Percentiles rank a stretch among this genome's conserved stretches.
Conservation (phyloP, 2,113 vertebrate genomes). For the Amblyopsis rosae region DNA sequence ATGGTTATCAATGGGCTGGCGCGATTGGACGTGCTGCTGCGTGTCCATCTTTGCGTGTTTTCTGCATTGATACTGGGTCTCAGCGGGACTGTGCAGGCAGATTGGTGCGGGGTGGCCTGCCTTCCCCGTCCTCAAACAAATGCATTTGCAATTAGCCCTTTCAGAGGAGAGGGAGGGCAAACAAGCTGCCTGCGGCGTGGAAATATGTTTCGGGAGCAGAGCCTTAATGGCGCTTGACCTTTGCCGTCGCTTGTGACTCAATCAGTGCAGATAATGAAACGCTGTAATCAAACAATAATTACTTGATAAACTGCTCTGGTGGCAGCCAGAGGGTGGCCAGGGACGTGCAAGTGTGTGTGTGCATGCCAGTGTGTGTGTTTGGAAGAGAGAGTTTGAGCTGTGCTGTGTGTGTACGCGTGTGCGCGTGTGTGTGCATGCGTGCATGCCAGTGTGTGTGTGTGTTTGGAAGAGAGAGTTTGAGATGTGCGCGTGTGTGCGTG, state of each 20-base stretch:
- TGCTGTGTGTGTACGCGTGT: neutral
- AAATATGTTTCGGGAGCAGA: slow-evolving; percentile 75
- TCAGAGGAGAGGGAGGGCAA: slow-evolving; percentile 75
- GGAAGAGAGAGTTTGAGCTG: neutral
- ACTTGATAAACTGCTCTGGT: slow-evolving; percentile 81
- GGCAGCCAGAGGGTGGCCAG: slow-evolving; percentile 60
- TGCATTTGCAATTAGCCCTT: slow-evolving; percentile 82
- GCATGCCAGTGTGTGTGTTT: slow-evolving; percentile 1
- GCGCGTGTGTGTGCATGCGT: neutral
- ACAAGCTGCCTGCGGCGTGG: slow-evolving; percentile 57
- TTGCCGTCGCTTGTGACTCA: slow-evolving; percentile 79
- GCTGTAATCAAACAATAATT: slow-evolving; percentile 86
- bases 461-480: neutral
- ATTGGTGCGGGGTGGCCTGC: slow-evolving; percentile 39
- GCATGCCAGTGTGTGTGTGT: slow-evolving; percentile 1
- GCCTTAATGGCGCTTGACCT: slow-evolving; percentile 81
- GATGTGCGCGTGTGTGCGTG: neutral
- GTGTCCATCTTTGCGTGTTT: slow-evolving; percentile 7
- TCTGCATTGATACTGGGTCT: slow-evolving; percentile 59
- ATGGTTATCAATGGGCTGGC: slow-evolving; percentile 51
- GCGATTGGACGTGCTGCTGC: slow-evolving; percentile 8
- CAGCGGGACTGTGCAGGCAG: slow-evolving; percentile 44
- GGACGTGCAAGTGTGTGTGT: slow-evolving; percentile 49
- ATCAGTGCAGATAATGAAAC: slow-evolving; percentile 84
- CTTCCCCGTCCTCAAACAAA: slow-evolving; percentile 80